Evolutionary conservation across 2,113 vertebrate species (phyloP).

Genomic region (Lipophrys pholis): DNA sequence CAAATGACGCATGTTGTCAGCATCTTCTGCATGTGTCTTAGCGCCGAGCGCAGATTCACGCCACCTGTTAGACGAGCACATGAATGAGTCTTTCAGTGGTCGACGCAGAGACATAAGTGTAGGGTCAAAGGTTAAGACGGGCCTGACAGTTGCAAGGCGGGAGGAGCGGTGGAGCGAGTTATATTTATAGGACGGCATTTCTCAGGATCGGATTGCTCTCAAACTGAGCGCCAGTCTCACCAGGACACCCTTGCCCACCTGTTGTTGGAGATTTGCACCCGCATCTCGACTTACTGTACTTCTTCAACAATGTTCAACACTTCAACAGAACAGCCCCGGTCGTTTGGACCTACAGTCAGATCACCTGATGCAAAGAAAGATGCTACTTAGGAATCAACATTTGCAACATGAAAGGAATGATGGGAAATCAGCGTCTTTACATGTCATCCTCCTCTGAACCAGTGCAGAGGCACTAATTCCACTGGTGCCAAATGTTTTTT

Average conservation of each 20-base stretch:
- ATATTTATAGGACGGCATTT: constrained; percentile 88
- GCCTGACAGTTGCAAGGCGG: constrained; percentile 62
- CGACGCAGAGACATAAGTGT: constrained; percentile 24
- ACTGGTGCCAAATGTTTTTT: too few relatives aligned
- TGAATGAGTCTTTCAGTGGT: constrained; percentile 55
- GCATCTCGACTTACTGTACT: constrained; percentile 39
- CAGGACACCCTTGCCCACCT: constrained; percentile 77
- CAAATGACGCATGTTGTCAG: constrained; percentile 35
- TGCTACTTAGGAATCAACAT: too few relatives aligned
- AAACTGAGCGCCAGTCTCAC: constrained; percentile 50
- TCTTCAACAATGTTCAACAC: constrained; percentile 5
- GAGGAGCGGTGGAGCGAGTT: constrained; percentile 54
- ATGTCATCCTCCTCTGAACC: too few relatives aligned
- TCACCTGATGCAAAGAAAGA: too few relatives aligned
- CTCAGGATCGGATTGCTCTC: constrained; percentile 81
- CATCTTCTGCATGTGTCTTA: neutral
- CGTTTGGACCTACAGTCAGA: too few relatives aligned
- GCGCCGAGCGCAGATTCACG: constrained; percentile 9
- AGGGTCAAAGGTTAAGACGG: constrained; percentile 67
- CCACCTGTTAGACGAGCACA: constrained; percentile 36
- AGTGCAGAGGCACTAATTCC: too few relatives aligned
- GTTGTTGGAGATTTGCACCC: constrained; percentile 73
- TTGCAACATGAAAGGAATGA: too few relatives aligned
- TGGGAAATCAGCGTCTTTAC: too few relatives aligned
- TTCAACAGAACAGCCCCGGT: neutral